Conservation (phyloP, 2,113 vertebrate species). For the Bambusicola thoracicus region DNA sequence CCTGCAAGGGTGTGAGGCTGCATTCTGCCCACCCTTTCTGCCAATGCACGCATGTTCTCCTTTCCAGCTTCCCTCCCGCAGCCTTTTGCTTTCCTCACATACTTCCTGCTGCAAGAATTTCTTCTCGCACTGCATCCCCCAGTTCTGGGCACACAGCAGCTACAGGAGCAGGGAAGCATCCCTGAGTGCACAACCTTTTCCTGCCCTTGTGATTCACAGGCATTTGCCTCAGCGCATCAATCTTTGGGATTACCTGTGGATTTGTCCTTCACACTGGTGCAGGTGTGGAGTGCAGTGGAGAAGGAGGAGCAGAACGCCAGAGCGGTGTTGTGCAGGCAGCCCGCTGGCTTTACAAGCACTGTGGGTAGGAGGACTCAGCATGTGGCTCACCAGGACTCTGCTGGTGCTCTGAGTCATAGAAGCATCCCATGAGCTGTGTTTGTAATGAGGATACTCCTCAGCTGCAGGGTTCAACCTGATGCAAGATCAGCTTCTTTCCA, state of each 20-base stretch:
- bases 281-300: background rate
- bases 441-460: background rate
- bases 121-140: background rate
- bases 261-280: background rate
- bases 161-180: background rate
- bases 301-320: background rate
- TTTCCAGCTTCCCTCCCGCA: background rate
- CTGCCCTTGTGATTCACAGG: background rate
- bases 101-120: background rate
- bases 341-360: background rate
- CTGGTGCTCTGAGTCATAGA: conserved; percentile 9
- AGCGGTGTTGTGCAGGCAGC: accelerated
- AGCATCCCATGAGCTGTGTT: background rate
- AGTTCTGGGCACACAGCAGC: background rate
- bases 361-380: background rate
- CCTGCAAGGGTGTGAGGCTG: accelerated
- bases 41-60: accelerated
- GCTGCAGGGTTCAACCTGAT: background rate
- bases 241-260: background rate
- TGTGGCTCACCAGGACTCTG: background rate
- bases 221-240: background rate
- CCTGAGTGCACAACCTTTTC: background rate
- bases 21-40: background rate
- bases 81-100: background rate
- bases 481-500: background rate